Conservation (phyloP, 2,888 invertebrate genomes). For the Andrena camellia region DNA sequence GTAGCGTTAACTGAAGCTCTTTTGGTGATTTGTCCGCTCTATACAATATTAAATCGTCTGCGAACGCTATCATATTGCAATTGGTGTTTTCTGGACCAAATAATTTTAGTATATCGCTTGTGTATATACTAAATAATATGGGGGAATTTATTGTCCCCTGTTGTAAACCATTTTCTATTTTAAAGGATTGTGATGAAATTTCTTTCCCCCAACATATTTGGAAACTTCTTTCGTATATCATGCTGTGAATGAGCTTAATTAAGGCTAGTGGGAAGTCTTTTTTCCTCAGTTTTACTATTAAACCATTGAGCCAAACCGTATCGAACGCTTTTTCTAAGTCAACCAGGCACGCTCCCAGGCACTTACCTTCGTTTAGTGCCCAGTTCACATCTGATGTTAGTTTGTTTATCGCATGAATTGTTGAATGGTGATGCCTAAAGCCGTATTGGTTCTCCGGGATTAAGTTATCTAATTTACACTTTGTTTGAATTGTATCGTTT, state of each 20-base stretch:
- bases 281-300: slow-evolving; percentile 37
- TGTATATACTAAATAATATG: slow-evolving; percentile 31
- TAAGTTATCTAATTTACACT: slow-evolving; percentile 5
- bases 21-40: not conserved
- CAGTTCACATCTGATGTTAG: slow-evolving; percentile 36
- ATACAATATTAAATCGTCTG: slow-evolving; percentile 53
- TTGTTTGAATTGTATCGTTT: slow-evolving; percentile 26
- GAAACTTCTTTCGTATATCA: slow-evolving; percentile 43
- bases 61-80: slow-evolving; percentile 36
- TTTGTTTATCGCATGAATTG: slow-evolving; percentile 50
- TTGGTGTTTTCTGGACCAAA: slow-evolving; percentile 19
- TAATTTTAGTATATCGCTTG: slow-evolving; percentile 11
- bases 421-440: slow-evolving; percentile 40
- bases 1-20: not conserved
- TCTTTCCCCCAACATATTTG: not conserved
- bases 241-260: slow-evolving; percentile 24
- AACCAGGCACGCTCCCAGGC: slow-evolving; percentile 35
- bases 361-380: slow-evolving; percentile 8
- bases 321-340: slow-evolving; percentile 60
- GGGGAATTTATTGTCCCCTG: slow-evolving; percentile 58
- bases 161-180: slow-evolving; percentile 50
- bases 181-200: slow-evolving; percentile 2
- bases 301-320: slow-evolving; percentile 19
- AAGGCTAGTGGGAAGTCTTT: slow-evolving; percentile 31
- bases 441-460: slow-evolving; percentile 46